Base-by-base conservation (phyloP, 2,888 invertebrate species). In the Chrysotoxum bicinctum region DNA sequence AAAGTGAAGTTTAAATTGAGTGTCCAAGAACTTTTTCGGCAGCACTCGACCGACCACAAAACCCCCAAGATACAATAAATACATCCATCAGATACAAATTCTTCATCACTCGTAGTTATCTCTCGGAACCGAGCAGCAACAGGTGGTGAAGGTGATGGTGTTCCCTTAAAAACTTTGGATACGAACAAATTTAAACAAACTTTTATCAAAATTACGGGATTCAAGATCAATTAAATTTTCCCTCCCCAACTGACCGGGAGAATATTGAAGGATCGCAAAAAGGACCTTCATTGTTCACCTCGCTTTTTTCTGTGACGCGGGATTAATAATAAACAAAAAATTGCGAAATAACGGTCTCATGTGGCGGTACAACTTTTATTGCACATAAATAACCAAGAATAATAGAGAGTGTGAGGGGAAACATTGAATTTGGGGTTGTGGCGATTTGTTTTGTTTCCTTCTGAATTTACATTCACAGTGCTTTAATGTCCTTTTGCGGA, bases 381-480 rank as follows among this genome's bases (percentile, higher is more conserved):
- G 80, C 80, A 72, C 84, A 75, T 84, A 84, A 84, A 84, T 84
- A 76, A 80, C 84, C 37, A 19, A 32, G 37, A 84, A 84, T 80
- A 84, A 80, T 72, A 80, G 60, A 76, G 80, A 50, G 80, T 35
- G 50, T 16, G 62, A 26, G 19, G 43, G 62, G 7, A 8, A 40
- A 14, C 23, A 40, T 26, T 16, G 60, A 60, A 40, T 66, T 80
- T 45, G 72, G 66, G 16, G 40, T 74, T 75, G 68, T n/a, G 50
- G 78, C 73, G 60, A 78, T 83, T 78, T 83, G 78, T 69, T 30
- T 54, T 19, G 8, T 23, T n/a, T 14, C 5, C 62, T 16, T 77
- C 30, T 16, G 52, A 23, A 72, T 79, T 58, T 52, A 35, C 52
- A 16, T 74, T 35, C 37, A 52, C 54, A 64, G 66, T 73, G 72